Percentiles rank a stretch among this genome's conserved stretches.
phyloP scores from a whole-genome alignment of 2,888 invertebrate species.

The Ochropacha duplaris region DNA sequence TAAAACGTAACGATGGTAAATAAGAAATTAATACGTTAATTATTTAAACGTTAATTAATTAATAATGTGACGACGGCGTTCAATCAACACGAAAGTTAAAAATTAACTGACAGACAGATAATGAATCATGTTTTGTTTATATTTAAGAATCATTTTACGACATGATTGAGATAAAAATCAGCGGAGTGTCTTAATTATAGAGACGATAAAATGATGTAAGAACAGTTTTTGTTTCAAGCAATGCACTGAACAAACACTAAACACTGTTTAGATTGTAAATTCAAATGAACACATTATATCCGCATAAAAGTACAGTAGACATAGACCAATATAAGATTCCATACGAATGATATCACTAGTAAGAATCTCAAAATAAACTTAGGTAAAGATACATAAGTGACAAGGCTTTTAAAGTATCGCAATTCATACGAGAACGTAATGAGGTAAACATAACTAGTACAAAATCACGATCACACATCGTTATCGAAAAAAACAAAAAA shows the following conservation, averaged over 20 bases:
- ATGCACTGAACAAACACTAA: slow-evolving; percentile 39
- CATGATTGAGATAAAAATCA: slow-evolving; percentile 48
- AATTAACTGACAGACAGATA: slow-evolving; percentile 62
- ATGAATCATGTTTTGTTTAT: slow-evolving; percentile 45
- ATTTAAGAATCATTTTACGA: slow-evolving; percentile 51
- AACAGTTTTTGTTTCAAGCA: slow-evolving; percentile 43
- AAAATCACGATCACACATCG: neutral
- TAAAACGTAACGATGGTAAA: slow-evolving; percentile 63
- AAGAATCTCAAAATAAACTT: slow-evolving; percentile 9
- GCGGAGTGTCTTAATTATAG: slow-evolving; percentile 56
- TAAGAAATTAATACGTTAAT: slow-evolving; percentile 63
- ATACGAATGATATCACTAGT: slow-evolving; percentile 31
- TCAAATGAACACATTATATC: slow-evolving; percentile 29
- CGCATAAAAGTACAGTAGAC: slow-evolving; percentile 28
- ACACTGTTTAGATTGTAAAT: slow-evolving; percentile 51
- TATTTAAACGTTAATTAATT: slow-evolving; percentile 73
- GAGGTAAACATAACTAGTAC: neutral
- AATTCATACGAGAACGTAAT: neutral
- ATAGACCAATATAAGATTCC: slow-evolving; percentile 29
- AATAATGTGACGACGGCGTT: slow-evolving; percentile 70
- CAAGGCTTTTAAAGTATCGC: neutral
- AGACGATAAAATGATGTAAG: slow-evolving; percentile 54
- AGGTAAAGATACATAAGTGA: neutral
- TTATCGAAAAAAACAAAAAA: neutral
- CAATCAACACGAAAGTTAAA: slow-evolving; percentile 68